Conservation (phyloP, 2,797 vertebrate species). For the Acipenser oxyrinchus region DNA sequence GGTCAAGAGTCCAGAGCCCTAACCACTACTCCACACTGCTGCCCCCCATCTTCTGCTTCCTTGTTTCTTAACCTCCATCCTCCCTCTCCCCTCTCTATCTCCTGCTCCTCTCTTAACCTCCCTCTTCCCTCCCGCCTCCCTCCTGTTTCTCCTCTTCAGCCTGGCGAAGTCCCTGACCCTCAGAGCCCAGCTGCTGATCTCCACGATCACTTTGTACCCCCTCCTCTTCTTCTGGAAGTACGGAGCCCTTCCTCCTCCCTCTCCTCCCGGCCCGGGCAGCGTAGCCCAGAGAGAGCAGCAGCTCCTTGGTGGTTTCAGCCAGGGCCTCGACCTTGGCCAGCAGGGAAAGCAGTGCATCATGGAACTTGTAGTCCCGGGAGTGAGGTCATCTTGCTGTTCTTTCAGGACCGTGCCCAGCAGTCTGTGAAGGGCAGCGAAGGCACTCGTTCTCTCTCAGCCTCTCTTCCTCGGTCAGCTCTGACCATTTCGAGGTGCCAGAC, state of each 20-base stretch:
- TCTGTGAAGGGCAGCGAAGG: not conserved
- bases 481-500: not conserved
- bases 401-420: not conserved
- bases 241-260: not conserved
- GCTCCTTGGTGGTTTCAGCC: not conserved
- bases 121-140: no score
- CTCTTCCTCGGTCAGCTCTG: not conserved
- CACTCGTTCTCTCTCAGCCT: not conserved
- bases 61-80: no score
- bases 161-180: not conserved
- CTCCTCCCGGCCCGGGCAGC: no score
- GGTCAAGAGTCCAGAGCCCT: no score
- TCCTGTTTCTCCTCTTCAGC: not conserved
- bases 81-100: no score
- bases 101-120: no score
- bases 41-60: no score
- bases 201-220: not conserved
- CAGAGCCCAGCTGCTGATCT: not conserved
- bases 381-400: not conserved
- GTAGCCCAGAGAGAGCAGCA: not conserved
- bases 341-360: not conserved
- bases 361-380: not conserved
- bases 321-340: not conserved
- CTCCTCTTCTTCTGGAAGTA: not conserved
- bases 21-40: no score